Evolutionary conservation across 2,113 vertebrate species (phyloP), one percentile per base, ranked within the genome.

Genomic region (Todiramphus saurophagus): DNA sequence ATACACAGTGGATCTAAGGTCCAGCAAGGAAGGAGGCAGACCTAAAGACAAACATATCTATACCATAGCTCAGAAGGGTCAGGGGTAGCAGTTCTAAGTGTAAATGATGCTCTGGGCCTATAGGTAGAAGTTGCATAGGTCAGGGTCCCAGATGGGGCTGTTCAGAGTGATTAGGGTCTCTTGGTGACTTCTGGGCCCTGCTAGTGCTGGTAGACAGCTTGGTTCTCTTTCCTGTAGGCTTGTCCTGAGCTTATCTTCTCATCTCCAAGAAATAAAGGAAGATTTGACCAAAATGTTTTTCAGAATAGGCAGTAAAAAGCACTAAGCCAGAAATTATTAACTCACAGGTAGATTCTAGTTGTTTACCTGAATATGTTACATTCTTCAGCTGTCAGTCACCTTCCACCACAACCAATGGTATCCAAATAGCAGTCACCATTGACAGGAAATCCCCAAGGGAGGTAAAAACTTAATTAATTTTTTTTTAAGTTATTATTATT

Each of bases 41-140:
- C 1, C 11, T 68, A 19, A 58, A 63, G 7, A 8, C 21, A 62
- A 79, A 3, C 7, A 66, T 4, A 24, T 1, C 15, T 23, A 33
- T 7, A 21, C 2, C 16, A 8, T 2, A 2, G 4, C 19, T 48
- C 12, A 74, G 5, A 11, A 55, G 24, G 2, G 0, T 2, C 33
- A 55, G 0, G 0, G 1, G 7, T 0, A 16, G 11, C 14, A 37
- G 3, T 7, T 27, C 19, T 51, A 35, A 58, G 23, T 27, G 41
- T 59, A 68, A 68, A 50, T 48, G 20, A 7, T 68, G 46, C 4
- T 20, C 11, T 0, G 0, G 6, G 16, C 21, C 48, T 33, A 20
- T 37, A 16, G 37, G 11, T 19, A 55, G 50, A 50, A 28, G 5
- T 8, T 39, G 33, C 0, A 1, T 44, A 21, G 8, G n/a, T 16